Base-by-base conservation (phyloP, 1,140 invertebrate species). In the Papilio polyxenes region DNA sequence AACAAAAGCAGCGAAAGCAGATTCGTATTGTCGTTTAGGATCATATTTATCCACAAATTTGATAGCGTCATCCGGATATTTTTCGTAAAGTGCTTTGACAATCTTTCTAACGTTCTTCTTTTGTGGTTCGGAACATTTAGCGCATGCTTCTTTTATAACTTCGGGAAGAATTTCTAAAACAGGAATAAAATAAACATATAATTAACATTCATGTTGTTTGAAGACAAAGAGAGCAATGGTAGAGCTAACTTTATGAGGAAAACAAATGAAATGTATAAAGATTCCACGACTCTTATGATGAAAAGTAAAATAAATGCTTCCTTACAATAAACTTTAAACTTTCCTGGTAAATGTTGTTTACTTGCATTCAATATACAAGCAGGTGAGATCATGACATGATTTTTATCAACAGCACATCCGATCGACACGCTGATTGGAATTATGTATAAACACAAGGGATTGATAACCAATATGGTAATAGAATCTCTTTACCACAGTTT, bases 161-260 rank as follows among this genome's bases (percentile, higher is more conserved):
- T 97, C 96, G 10, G 96, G 97, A 74, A 97, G 88, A 83, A 96
- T 95, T 85, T 95, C 96, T 96, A 87, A 4, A 95, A 95, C 84
- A 82, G 48, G 49, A 51, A 72, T 20, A 23, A 80, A 76, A 11
- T 59, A 48, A 75, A 23, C n/a, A n/a, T 75, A 69, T 48, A 44
- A 82, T 53, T n/a, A 82, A 10, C 17, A 53, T 81, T 72, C 31
- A 74, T 72, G 49, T 44, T 40, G 75, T 9, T 20, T 59, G 1
- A 3, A 20, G 9, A 59, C 49, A 13, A 51, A 51, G 15, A 0
- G 49, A 51, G 13, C 49, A 15, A 51, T 0, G 13, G 15, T 51
- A 17, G 51, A 53, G 15, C 0, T 53, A 17, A 53, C 15, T 53
- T 17, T 13, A 44, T 44, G 40, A 44, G 40, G 40, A 44, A 44